phyloP scores from a whole-genome alignment of 2,888 invertebrate species.

The Drosophila ezoana region DNA sequence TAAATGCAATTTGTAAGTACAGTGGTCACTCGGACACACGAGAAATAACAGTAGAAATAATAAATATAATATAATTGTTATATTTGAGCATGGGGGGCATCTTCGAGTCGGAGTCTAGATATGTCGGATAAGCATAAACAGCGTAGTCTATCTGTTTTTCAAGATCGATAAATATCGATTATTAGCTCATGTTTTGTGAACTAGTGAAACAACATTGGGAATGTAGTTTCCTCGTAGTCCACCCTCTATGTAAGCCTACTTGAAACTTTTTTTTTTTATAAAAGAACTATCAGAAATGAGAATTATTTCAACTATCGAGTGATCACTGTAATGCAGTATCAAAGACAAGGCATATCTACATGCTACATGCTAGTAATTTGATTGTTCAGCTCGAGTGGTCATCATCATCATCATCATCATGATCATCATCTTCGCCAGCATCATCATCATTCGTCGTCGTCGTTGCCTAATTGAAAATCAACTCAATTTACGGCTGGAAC shows the following conservation, averaged over 20 bases:
- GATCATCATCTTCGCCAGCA: slow-evolving; percentile 5
- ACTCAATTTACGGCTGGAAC: slow-evolving; percentile 64
- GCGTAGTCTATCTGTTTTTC: no score
- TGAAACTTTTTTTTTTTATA: no score
- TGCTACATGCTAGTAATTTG: slow-evolving; percentile 25
- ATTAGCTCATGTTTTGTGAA: no score
- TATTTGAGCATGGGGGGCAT: no score
- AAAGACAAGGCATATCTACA: slow-evolving; percentile 13
- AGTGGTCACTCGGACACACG: slow-evolving; percentile 4
- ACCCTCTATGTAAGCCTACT: no score
- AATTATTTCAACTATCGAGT: neutral
- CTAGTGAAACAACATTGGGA: no score
- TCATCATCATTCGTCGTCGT: slow-evolving; percentile 16
- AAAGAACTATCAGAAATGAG: neutral
- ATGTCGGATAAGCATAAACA: no score
- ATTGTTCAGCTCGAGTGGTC: slow-evolving; percentile 40
- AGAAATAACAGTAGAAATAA: neutral
- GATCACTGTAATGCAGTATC: neutral
- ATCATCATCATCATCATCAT: slow-evolving; percentile 20
- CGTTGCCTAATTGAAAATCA: slow-evolving; percentile 54
- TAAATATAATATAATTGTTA: no score
- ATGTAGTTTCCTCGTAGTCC: no score
- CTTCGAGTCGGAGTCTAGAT: no score
- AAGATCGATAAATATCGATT: neutral
- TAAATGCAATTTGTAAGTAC: slow-evolving; percentile 34